Conservation (phyloP, 2,797 vertebrate species). For the Gorsachius magnificus region DNA sequence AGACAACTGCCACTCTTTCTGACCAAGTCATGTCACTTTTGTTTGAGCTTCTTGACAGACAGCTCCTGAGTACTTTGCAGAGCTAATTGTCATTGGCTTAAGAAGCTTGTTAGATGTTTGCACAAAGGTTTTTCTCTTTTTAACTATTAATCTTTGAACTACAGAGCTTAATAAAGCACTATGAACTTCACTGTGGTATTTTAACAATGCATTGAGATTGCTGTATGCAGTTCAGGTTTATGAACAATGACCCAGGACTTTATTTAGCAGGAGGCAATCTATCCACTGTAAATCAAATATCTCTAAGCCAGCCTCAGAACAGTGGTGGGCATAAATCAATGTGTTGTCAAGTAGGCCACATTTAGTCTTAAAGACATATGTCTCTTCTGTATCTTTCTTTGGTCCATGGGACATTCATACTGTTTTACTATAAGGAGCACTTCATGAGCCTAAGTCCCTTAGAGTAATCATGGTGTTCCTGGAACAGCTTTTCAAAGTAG, state of each 20-base stretch:
- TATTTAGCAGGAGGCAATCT: slow-evolving; percentile 56
- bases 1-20: neutral
- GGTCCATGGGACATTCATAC: neutral
- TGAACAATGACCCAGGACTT: slow-evolving; percentile 50
- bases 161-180: slow-evolving; percentile 18
- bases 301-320: slow-evolving; percentile 13
- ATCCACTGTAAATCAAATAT: slow-evolving; percentile 51
- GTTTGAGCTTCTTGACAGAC: neutral
- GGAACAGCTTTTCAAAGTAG: neutral
- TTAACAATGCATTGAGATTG: slow-evolving; percentile 5
- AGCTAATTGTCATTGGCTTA: slow-evolving; percentile 13
- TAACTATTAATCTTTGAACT: slow-evolving; percentile 44
- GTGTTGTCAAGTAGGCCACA: slow-evolving; percentile 14
- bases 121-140: slow-evolving; percentile 29
- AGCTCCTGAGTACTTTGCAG: neutral
- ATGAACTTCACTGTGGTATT: neutral
- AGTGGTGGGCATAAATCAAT: slow-evolving; percentile 40
- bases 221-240: slow-evolving; percentile 30
- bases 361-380: slow-evolving; percentile 16
- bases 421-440: neutral
- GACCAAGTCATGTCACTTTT: neutral
- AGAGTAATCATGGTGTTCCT: neutral
- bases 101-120: slow-evolving; percentile 13
- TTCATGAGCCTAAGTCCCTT: neutral
- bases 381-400: neutral